These are phyloP conservation scores for Pachypanchax playfairii DNA, from an alignment of 2,113 vertebrate genomes.

Conservation along the genomic window DNA sequence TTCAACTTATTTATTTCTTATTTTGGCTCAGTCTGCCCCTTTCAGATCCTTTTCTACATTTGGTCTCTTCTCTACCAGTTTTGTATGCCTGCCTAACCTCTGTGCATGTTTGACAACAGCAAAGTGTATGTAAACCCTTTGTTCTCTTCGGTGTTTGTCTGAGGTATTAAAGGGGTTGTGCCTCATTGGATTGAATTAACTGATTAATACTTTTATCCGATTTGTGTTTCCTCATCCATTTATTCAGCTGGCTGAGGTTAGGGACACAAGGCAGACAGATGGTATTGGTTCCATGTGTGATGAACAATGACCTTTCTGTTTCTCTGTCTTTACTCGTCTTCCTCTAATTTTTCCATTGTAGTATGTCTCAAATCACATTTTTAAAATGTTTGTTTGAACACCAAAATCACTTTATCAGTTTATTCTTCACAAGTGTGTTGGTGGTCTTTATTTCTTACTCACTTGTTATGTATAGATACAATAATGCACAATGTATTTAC, in stretches of 20 bases:
- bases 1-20: slow-evolving; percentile 18
- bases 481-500: not conserved
- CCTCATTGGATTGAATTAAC: slow-evolving; percentile 80
- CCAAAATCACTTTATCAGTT: not conserved
- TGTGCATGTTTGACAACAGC: slow-evolving; percentile 45
- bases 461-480: too few relatives aligned
- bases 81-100: slow-evolving; percentile 34
- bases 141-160: slow-evolving; percentile 73
- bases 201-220: slow-evolving; percentile 83
- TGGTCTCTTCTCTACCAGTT: slow-evolving; percentile 23
- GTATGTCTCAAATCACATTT: slow-evolving; percentile 42
- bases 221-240: slow-evolving; percentile 82
- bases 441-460: too few relatives aligned
- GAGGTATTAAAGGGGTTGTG: slow-evolving; percentile 75
- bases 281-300: slow-evolving; percentile 59
- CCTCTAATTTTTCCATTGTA: slow-evolving; percentile 24
- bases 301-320: slow-evolving; percentile 61
- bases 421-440: not conserved
- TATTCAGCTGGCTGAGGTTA: slow-evolving; percentile 77
- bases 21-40: slow-evolving; percentile 18
- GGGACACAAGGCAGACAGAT: slow-evolving; percentile 67
- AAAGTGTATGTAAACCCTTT: slow-evolving; percentile 22
- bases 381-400: slow-evolving; percentile 58
- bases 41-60: not conserved
- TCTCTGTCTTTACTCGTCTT: slow-evolving; percentile 19